Base-by-base conservation (phyloP, 2,113 vertebrate genomes). In the Pygoscelis antarcticus region DNA sequence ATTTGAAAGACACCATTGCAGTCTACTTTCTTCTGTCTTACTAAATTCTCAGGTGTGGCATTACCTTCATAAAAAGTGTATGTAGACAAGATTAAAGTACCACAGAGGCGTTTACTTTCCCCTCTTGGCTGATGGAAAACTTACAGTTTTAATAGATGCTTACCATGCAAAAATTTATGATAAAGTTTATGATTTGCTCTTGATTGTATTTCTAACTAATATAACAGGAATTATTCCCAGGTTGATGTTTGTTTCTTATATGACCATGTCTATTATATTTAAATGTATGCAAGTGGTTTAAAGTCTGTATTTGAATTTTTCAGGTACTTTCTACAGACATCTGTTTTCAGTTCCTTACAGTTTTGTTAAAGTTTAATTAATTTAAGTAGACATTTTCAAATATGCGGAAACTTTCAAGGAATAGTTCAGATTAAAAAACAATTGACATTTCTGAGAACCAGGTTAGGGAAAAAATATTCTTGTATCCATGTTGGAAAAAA, bases 21-120 rank as follows among this genome's bases (percentile, higher is more conserved):
- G 12, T 60, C 32, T 68, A 5, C 14, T 30, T 80, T 55, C 16
- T 64, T 55, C 0, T 0, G 26, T 42, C 40, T 77, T 60, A 65
- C 34, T 46, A 32, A 76, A n/a, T 60, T 47, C 16, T 77, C 13
- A 65, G 13, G 22, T 29, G 4, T 77, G 74, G 29, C 8, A 60
- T 10, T 42, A 5, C 6, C 6, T 32, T 72, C 7, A 38, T 42
- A 16, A 74, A n/a, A 60, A 52, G 17, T 57, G 32, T 40, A 47
- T 47, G 25, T 5, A 66, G 13, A 12, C 22, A 81, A 65, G 6
- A 47, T 17, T 58, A 4, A 76, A 51, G 17, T 38, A n/a, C 12
- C 23, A 57, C 11, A 30, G 30, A 62, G 4, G 5, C 7, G 2
- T 68, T 46, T 60, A 27, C 4, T 69, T 93, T 49, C 8, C 13